Percentiles rank a stretch among this genome's conserved stretches.
Conservation (phyloP, 2,888 invertebrate species). For the Amorpha juglandis region DNA sequence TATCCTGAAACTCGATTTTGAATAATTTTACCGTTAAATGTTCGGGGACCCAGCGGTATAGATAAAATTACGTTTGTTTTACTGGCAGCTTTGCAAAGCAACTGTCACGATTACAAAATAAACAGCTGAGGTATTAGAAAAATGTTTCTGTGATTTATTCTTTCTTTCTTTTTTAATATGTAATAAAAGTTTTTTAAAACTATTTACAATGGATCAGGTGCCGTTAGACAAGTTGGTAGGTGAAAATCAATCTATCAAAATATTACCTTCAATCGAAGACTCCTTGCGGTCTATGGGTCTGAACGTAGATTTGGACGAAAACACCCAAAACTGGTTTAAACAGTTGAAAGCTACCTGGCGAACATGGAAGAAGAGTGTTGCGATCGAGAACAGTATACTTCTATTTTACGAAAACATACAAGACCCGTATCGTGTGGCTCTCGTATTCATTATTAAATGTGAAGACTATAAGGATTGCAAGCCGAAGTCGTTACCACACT, state of each 20-base stretch:
- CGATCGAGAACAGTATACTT: slow-evolving; percentile 75
- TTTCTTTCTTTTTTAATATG: not conserved
- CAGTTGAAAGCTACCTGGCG: slow-evolving; percentile 74
- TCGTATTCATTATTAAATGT: slow-evolving; percentile 85
- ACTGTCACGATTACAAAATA: not conserved
- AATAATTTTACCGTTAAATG: too few species aligned
- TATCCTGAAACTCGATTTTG: too few species aligned
- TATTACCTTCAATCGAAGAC: slow-evolving; percentile 77
- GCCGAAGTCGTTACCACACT: slow-evolving; percentile 85
- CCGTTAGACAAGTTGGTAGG: slow-evolving; percentile 61
- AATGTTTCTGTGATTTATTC: not conserved
- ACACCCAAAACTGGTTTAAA: slow-evolving; percentile 65
- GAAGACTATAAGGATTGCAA: slow-evolving; percentile 86
- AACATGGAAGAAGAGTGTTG: slow-evolving; percentile 83
- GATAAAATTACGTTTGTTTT: too few species aligned
- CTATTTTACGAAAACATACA: slow-evolving; percentile 75
- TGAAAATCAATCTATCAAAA: slow-evolving; percentile 73
- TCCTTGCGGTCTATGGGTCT: slow-evolving; percentile 66
- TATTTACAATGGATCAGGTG: slow-evolving; percentile 44
- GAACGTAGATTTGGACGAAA: slow-evolving; percentile 70
- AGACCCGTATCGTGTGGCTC: slow-evolving; percentile 85
- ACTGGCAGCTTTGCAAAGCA: too few species aligned
- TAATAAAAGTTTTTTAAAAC: not conserved
- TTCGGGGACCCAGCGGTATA: too few species aligned
- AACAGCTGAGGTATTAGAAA: not conserved